phyloP scores from a whole-genome alignment of 2,888 invertebrate genomes.

The Rhorus exstirpatorius region DNA sequence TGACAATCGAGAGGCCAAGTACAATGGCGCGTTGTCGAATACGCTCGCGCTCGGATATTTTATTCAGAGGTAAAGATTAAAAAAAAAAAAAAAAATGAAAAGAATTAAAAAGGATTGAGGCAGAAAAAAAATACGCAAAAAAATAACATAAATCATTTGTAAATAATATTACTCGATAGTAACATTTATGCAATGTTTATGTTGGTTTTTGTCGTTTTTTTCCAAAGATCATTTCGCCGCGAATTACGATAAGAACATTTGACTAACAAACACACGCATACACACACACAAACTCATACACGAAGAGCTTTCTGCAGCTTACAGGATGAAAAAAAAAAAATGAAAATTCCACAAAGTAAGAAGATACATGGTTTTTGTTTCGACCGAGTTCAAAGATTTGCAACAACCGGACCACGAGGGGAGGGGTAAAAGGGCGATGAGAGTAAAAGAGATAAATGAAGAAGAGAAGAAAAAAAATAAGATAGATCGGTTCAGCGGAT shows the following conservation, averaged over 20 bases:
- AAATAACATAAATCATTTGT: slow-evolving; percentile 73
- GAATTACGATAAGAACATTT: slow-evolving; percentile 61
- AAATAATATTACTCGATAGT: slow-evolving; percentile 76
- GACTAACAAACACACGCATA: too few species aligned
- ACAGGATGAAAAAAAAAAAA: slow-evolving; percentile 49
- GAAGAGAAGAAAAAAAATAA: slow-evolving; percentile 34
- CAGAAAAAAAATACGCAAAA: slow-evolving; percentile 17
- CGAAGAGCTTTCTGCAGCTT: slow-evolving; percentile 70
- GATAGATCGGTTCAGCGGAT: slow-evolving; percentile 29
- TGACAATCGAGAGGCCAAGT: slow-evolving; percentile 72
- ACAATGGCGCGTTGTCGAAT: slow-evolving; percentile 71
- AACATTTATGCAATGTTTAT: slow-evolving; percentile 71
- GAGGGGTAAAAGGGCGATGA: not conserved
- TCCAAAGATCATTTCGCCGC: slow-evolving; percentile 69
- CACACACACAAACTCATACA: slow-evolving; percentile 44
- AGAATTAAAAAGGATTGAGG: slow-evolving; percentile 19
- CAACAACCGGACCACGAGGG: slow-evolving; percentile 47
- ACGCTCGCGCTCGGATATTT: slow-evolving; percentile 70
- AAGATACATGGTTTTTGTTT: slow-evolving; percentile 58
- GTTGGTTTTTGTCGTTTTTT: slow-evolving; percentile 69
- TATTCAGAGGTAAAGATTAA: slow-evolving; percentile 9
- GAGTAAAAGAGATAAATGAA: slow-evolving; percentile 18
- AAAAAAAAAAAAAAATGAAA: slow-evolving; percentile 26
- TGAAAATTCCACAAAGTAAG: slow-evolving; percentile 34
- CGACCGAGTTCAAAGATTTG: slow-evolving; percentile 64